phyloP scores from a whole-genome alignment of 2,797 vertebrate genomes.

The Artibeus jamaicensis region DNA sequence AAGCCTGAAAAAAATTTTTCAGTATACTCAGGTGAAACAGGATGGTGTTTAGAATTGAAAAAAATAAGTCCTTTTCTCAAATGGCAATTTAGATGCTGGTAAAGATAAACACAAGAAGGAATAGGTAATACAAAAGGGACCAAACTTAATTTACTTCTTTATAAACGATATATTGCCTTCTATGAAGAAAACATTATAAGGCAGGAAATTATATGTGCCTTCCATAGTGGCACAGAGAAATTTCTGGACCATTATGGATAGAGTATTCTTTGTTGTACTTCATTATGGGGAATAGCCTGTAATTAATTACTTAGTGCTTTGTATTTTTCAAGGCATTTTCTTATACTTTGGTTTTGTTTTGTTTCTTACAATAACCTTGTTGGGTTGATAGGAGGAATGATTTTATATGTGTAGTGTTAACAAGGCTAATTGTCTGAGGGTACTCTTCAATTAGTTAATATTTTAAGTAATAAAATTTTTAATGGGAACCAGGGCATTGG shows the following conservation, averaged over 20 bases:
- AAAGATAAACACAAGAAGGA: slow-evolving; percentile 9
- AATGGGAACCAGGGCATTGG: not conserved
- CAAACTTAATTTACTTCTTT: slow-evolving; percentile 13
- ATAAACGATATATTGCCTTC: not conserved
- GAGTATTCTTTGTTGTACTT: not conserved
- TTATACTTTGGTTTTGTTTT: not conserved
- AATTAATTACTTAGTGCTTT: slow-evolving; percentile 37
- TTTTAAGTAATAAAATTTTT: slow-evolving; percentile 46
- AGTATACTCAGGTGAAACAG: slow-evolving; percentile 23
- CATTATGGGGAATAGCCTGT: not conserved
- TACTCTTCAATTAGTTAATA: not conserved
- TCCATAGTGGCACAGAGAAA: not conserved
- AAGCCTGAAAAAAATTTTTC: no score
- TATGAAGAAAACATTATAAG: not conserved
- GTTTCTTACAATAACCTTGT: not conserved
- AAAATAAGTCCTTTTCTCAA: slow-evolving; percentile 28
- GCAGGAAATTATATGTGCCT: not conserved
- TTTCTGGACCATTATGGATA: not conserved
- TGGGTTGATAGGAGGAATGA: not conserved
- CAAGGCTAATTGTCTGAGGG: not conserved
- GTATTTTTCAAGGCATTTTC: slow-evolving; percentile 36
- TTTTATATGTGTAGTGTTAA: not conserved
- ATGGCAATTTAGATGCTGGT: not conserved
- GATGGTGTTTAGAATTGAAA: slow-evolving; percentile 37
- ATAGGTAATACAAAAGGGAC: not conserved